Conservation (phyloP, 2,888 invertebrate genomes). For the Scaptodrosophila latifasciaeformis region DNA sequence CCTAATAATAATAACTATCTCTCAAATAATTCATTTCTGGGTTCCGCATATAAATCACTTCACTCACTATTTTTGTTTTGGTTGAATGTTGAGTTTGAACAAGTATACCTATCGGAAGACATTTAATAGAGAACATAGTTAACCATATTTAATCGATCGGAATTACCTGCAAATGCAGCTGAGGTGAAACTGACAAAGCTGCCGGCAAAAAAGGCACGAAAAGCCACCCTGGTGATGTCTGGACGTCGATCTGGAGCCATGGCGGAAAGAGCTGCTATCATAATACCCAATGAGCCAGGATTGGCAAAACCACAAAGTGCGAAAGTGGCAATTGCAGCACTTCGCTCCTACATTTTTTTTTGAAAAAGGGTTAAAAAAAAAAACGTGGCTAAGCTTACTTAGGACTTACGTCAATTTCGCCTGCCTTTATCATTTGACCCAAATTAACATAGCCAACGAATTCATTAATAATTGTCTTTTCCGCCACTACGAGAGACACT, state of each 20-base stretch:
- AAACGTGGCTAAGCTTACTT: not conserved
- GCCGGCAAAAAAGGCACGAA: constrained; percentile 26
- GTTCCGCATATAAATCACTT: no score
- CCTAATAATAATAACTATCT: no score
- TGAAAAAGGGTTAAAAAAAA: not conserved
- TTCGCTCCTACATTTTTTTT: constrained; percentile 78
- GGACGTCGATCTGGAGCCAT: constrained; percentile 79
- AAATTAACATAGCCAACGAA: constrained; percentile 89
- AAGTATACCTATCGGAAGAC: no score
- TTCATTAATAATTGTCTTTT: constrained; percentile 93
- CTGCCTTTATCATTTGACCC: constrained; percentile 77
- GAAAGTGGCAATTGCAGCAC: constrained; percentile 88
- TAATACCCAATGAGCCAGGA: constrained; percentile 87
- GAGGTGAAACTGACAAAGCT: constrained; percentile 43
- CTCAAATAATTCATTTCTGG: no score
- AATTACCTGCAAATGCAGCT: constrained; percentile 38
- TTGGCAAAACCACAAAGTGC: constrained; percentile 93
- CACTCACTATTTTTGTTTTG: no score
- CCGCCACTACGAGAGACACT: constrained; percentile 87
- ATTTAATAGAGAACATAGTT: no score
- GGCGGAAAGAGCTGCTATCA: constrained; percentile 84
- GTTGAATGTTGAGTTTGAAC: no score
- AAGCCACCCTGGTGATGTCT: constrained; percentile 18
- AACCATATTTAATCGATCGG: no score
- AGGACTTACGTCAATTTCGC: constrained; percentile 23